Base-by-base conservation (phyloP, 2,113 vertebrate species). In the Otis tarda region DNA sequence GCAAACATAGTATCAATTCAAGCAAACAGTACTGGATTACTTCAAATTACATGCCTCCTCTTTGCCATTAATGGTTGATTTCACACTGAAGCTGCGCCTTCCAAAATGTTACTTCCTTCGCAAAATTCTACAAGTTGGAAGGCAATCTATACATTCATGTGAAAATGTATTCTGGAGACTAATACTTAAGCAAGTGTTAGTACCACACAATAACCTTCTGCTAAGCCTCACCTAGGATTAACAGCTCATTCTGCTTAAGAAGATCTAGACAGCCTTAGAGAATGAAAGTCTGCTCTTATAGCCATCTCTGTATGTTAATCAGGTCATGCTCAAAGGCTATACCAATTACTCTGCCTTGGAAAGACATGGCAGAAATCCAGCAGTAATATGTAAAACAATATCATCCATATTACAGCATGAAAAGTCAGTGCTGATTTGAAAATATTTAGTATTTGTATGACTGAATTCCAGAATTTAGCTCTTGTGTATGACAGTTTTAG, bases 201-300 rank as follows among this genome's bases (percentile, higher is more conserved):
- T 61, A 91, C 79, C 57, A 83, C 56, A 56, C 69, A 94, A 78
- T 63, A 87, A 87, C 90, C 59, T 82, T 79, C 87, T 95, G 78
- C 84, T 93, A 33, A 93, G 93, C 45, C 50, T 75, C 82, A 95
- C 70, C 59, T 65, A 93, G 90, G 87, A 91, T 96, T 93, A 95
- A 80, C 55, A 49, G 87, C 67, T 95, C 63, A 77, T 83, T 90
- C 85, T 63, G 56, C 63, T 94, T 91, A 96, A 96, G 91, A 81
- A 89, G 96, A 91, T 93, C 82, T 76, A 87, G 55, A 73, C 0
- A 2, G 87, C 70, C 78, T 93, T 69, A 76, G 49, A 93, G 95
- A 96, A 95, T 65, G 82, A 77, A 94, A 93, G 81, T 89, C 81
- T 89, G 74, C 49, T 94, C 74, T 87, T 87, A 89, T 0, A 60